Evolutionary conservation across 2,113 vertebrate species (phyloP), one percentile per base, ranked within the genome.

Genomic region (Egretta garzetta): DNA sequence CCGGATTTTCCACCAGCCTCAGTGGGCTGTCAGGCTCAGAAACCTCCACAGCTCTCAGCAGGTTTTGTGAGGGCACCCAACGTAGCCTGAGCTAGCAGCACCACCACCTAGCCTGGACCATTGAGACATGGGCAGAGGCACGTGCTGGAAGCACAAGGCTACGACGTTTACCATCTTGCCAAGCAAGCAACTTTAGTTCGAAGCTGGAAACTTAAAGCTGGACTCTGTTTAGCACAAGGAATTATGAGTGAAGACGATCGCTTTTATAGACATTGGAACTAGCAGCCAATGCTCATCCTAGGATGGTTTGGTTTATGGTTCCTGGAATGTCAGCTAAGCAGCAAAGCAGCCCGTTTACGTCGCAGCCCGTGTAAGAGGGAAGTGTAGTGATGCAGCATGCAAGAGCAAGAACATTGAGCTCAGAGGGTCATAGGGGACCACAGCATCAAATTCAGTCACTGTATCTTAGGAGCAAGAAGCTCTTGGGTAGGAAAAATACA

Each of bases 341-440:
- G 43, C 35, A n/a, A 35, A 56, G 80, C 24, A 21, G 32, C 1
- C 47, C 22, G 55, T 41, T 67, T 23, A 27, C 19, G 32, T 22
- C 3, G 1, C 45, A 43, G 39, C 39, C 49, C 5, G 16, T 11
- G 32, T 12, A 9, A n/a, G 26, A 32, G 64, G 35, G 50, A 28
- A 12, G 41, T 0, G 12, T 2, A 23, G 49, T 35, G 20, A 41
- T 6, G 52, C 37, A 19, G 52, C 1, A 4, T 7, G 11, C 33
- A 9, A 10, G 7, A 8, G 2, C 1, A 8, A 52, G 33, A 39
- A 37, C 15, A 18, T 12, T 5, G 26, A 91, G 56, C 63, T 49
- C n/a, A 13, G 33, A 58, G 55, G 32, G 27, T 14, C 19, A 2
- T 7, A 4, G 2, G 17, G 32, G n/a, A 17, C 39, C 3, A 20